Base-by-base conservation (phyloP, 1,140 invertebrate genomes). In the Xylocopa sonorina region DNA sequence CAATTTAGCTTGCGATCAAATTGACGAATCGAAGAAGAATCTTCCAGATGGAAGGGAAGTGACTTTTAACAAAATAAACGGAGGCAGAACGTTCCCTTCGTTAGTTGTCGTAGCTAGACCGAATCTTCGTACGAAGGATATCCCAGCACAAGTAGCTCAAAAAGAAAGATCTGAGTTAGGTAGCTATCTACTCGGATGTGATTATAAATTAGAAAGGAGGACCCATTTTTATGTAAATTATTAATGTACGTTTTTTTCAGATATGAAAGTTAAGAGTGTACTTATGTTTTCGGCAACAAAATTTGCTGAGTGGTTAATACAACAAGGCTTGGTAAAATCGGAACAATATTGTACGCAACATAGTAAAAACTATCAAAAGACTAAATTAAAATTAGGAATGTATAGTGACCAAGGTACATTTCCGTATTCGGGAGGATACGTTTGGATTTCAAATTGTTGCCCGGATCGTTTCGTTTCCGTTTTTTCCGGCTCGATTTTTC, bases 291-390 rank as follows among this genome's bases (percentile, higher is more conserved):
- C 95, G 1, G 95, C 96, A 0, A 95, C 96, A 48, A 97, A 97
- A 88, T 97, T 97, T 87, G 97, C 96, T 1, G 97, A 98, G 93
- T 97, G 97, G 97, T 93, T 98, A 29, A 96, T 98, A 57, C 97
- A 97, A 89, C 95, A 97, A 89, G 97, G 97, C 0, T 88, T 98
- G 4, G 94, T 98, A 1, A 93, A 95, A 21, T 95, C 96, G 0
- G 96, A 97, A 88, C 97, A 98, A 89, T 94, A 94, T 87, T 97
- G 97, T 88, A 90, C 92, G 0, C 90, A 95, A 69, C 96, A 97
- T 89, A 88, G 84, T 29, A 89, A 72, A n/a, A 80, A 82, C 4
- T 88, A 89, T 66, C 85, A 92, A 12, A 94, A 92, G 64, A 94
- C 93, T 79, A 96, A 96, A 80, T 92, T 97, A 0, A 97, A 97